Evolutionary conservation across 2,797 vertebrate genomes (phyloP).

Genomic region (Aldrovandia affinis): DNA sequence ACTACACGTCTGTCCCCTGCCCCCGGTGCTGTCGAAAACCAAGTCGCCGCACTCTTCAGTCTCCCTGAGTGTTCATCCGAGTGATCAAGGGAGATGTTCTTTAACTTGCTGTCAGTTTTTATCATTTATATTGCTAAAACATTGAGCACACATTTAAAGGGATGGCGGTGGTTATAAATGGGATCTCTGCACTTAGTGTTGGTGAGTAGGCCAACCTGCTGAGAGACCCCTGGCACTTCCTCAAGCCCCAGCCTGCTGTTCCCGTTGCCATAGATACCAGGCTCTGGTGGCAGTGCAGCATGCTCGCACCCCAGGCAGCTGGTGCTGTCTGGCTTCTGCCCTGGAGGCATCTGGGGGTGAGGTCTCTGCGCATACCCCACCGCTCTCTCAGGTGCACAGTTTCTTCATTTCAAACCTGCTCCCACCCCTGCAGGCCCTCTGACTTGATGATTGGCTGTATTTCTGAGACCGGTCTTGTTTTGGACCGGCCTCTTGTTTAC

Average conservation of each 20-base stretch:
- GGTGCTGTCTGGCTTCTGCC: slow-evolving; percentile 24
- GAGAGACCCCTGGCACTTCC: slow-evolving; percentile 18
- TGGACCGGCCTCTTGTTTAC: neutral
- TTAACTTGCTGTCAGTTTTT: neutral
- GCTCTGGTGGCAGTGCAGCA: slow-evolving; percentile 3
- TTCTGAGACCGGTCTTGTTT: no score
- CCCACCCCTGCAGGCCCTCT: neutral
- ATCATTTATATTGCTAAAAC: neutral
- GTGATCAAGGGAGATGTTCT: no score
- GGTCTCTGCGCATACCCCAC: neutral
- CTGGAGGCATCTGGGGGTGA: slow-evolving; percentile 18
- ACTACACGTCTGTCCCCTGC: neutral
- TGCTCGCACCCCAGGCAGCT: slow-evolving; percentile 16
- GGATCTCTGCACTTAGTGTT: neutral
- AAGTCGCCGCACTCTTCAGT: neutral
- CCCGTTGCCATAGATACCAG: slow-evolving; percentile 33
- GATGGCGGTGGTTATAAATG: neutral
- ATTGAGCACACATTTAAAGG: neutral
- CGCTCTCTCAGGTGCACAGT: neutral
- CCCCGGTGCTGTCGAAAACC: neutral
- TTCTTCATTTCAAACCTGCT: neutral
- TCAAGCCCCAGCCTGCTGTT: slow-evolving; percentile 12
- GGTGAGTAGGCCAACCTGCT: neutral
- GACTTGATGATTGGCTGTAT: no score
- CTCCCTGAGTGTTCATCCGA: neutral